Evolutionary conservation across 2,113 vertebrate species (phyloP).

Genomic region (Otolemur garnettii): DNA sequence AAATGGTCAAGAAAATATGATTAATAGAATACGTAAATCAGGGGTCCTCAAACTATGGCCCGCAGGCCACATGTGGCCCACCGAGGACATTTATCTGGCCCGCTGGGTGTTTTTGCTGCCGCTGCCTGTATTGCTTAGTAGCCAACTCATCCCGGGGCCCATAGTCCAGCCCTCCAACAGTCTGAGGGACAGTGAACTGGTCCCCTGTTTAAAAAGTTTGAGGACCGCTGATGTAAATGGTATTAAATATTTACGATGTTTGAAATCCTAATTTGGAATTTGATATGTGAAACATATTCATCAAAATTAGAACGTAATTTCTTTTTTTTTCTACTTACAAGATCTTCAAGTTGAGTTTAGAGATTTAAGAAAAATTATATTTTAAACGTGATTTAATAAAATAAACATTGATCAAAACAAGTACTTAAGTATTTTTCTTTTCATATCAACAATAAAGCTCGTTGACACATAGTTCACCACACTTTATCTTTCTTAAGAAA

Average conservation of each 20-base stretch:
- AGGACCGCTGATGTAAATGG: no score
- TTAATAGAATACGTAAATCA: constrained; percentile 11
- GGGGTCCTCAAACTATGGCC: no score
- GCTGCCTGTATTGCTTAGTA: no score
- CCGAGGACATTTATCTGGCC: no score
- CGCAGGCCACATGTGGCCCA: no score
- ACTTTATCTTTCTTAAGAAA: not conserved
- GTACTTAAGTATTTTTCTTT: constrained; percentile 23
- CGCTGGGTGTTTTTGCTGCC: no score
- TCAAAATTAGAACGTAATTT: no score
- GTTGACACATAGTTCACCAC: not conserved
- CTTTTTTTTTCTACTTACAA: not conserved
- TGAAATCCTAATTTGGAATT: no score
- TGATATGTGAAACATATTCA: not conserved
- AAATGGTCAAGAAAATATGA: constrained; percentile 51
- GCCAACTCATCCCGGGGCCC: no score
- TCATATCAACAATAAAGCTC: not conserved
- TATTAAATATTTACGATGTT: not conserved
- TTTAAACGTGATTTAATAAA: not conserved
- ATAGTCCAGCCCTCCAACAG: no score
- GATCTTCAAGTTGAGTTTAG: not conserved
- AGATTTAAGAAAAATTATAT: not conserved
- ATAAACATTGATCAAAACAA: not conserved
- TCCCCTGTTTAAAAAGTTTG: no score
- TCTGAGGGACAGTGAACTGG: no score